Evolutionary conservation across 2,888 invertebrate genomes (phyloP).

Genomic region (Thecophora atra): DNA sequence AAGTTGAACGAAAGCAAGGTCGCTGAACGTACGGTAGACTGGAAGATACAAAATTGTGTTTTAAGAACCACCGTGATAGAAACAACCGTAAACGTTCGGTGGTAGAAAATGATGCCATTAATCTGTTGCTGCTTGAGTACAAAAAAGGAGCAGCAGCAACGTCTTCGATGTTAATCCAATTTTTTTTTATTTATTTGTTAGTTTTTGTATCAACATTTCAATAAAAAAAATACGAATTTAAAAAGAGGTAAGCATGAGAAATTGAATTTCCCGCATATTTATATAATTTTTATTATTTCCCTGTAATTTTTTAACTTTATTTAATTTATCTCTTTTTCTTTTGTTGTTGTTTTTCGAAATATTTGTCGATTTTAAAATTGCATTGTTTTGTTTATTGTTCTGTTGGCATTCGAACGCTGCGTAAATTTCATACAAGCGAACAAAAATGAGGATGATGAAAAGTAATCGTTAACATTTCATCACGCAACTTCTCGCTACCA

Average conservation of each 20-base stretch:
- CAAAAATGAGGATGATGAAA: conserved; percentile 14
- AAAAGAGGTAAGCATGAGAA: conserved; percentile 4
- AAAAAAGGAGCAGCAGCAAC: conserved; percentile 5
- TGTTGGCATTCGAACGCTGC: background rate
- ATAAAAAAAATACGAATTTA: background rate
- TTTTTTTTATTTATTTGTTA: too few species aligned
- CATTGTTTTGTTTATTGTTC: background rate
- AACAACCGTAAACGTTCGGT: too few species aligned
- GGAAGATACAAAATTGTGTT: too few species aligned
- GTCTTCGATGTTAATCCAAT: background rate
- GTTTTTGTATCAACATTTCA: conserved; percentile 9
- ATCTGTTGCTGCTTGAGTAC: conserved; percentile 4
- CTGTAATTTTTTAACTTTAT: too few species aligned
- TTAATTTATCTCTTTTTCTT: too few species aligned
- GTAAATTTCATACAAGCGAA: conserved; percentile 13
- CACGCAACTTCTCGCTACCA: background rate
- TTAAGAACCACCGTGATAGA: too few species aligned
- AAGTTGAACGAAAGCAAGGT: too few species aligned
- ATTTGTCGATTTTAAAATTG: background rate
- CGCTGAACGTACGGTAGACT: too few species aligned
- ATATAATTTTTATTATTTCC: too few species aligned
- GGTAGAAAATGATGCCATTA: too few species aligned
- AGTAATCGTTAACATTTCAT: conserved; percentile 11
- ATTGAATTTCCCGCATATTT: too few species aligned
- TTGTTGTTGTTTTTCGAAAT: background rate